Evolutionary conservation across 2,113 vertebrate species (phyloP), one percentile per base, ranked within the genome.

Genomic region (Bagarius yarrelli): DNA sequence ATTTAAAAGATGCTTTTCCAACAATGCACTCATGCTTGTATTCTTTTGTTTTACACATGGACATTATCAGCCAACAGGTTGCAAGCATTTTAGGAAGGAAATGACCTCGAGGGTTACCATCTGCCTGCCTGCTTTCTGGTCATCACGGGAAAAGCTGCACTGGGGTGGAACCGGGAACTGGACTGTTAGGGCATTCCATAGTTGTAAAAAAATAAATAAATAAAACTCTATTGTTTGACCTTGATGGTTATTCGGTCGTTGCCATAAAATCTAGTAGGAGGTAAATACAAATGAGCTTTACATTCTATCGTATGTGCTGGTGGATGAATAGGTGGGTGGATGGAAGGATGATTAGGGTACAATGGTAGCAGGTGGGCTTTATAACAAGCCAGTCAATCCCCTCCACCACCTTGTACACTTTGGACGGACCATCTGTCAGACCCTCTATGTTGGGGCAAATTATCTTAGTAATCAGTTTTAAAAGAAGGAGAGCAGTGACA

Each of bases 341-440:
- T 34, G 57, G 30, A 19, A 14, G 25, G 27, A 19, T 25, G 47
- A 3, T 12, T 57, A 76, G 79, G 34, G 78, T 78, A 70, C 66
- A 71, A 19, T 55, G 82, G 81, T 82, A 91, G 89, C 91, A 94
- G 94, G 92, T 94, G 92, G 86, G 92, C 71, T 50, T 90, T 89
- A 88, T 90, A 89, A 85, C 80, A 86, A 80, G 78, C 80, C 80
- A 34, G 80, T 84, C 84, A 88, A 89, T 90, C 85, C 87, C 89
- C 86, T 85, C 88, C 83, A 72, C 50, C 85, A 88, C 85, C 79
- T 84, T 81, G 86, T 83, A 88, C 87, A 88, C 90, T 76, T 44
- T 84, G 80, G 73, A 83, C 83, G 86, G 56, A 83, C 93, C 94
- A 95, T 95, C 94, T 95, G 93, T 89, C 57, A 70, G 83, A 80